phyloP scores from a whole-genome alignment of 2,888 invertebrate species.

The Drosophila monieri region DNA sequence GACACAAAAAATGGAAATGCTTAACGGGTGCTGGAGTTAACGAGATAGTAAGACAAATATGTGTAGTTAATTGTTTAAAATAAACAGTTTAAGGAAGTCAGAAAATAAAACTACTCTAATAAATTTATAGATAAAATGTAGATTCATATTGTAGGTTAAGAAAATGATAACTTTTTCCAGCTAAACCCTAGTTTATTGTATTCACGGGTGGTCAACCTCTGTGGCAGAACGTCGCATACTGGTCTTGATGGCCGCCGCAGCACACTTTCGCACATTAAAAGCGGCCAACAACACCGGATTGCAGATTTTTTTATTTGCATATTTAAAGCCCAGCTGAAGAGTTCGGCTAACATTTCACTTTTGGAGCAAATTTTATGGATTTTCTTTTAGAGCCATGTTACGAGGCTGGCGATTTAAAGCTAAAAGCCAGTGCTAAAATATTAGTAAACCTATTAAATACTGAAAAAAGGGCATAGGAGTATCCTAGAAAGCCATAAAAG shows the following conservation, averaged over 20 bases:
- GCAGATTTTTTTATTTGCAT: constrained; percentile 56
- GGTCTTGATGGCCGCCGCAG: constrained; percentile 11
- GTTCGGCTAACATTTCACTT: constrained; percentile 57
- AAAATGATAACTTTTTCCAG: not conserved
- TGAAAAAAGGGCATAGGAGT: too few species aligned
- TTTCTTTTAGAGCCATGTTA: constrained; percentile 16
- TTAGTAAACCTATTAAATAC: too few species aligned
- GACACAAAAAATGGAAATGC: constrained; percentile 7
- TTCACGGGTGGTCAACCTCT: constrained; percentile 7
- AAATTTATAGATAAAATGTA: not conserved
- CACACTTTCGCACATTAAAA: constrained; percentile 65
- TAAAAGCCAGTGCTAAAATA: too few species aligned
- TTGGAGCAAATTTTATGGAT: constrained; percentile 34
- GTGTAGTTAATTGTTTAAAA: not conserved
- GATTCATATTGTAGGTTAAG: not conserved
- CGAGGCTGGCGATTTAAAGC: too few species aligned
- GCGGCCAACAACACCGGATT: constrained; percentile 16
- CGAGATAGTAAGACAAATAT: constrained; percentile 2
- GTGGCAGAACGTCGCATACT: constrained; percentile 9
- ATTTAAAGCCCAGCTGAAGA: constrained; percentile 34
- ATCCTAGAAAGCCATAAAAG: constrained; percentile 2
- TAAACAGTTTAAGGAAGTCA: not conserved
- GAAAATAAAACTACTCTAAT: not conserved
- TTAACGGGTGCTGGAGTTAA: constrained; percentile 22
- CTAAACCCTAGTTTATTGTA: not conserved